Base-by-base conservation (phyloP, 23 tunicate species). In the Oikopleura albicans region DNA sequence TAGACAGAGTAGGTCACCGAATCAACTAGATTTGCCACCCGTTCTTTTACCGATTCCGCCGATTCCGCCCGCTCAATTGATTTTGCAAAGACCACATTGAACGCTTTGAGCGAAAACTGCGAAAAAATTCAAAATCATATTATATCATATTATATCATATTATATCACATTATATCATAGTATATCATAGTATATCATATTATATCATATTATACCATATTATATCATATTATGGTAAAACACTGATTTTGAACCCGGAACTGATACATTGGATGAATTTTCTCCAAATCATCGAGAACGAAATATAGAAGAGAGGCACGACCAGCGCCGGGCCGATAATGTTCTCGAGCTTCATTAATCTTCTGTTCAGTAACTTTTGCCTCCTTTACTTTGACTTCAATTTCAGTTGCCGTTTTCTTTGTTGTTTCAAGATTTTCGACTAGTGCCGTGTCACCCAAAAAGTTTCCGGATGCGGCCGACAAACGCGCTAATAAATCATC, bases 351-450 rank as follows among this genome's bases (percentile, higher is more conserved):
- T 66, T 95, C 96, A 86, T 95, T 95, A 85, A 95, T 90, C 85
- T 95, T 88, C 40, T 85, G 85, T 66, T 95, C 99, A 0, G 99
- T 95, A 12, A 89, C 86, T 84, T 90, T 95, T 39, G 96, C 96
- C 84, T 95, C 99, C 27, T 95, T 89, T 1, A 95, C 99, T 85
- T 95, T 90, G 40, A 87, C 40, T 76, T 95, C 99, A 84, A 95
- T 95, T 87, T 95, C 99, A 38, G 96, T 91, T 87, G 99, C 99
- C 36, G 99, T 95, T 84, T 91, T 89, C 87, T 95, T 95, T 27
- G 99, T 95, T 2, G 91, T 95, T 87, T 95, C 99, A 1, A 95
- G 89, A 86, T 95, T 95, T 85, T 95, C 99, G 38, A 95, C 99
- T 8, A 95, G 86, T 4, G 99, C 99, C 39, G 96, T 95, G 75